Conservation (phyloP, 2,888 invertebrate genomes). For the Belgica antarctica region DNA sequence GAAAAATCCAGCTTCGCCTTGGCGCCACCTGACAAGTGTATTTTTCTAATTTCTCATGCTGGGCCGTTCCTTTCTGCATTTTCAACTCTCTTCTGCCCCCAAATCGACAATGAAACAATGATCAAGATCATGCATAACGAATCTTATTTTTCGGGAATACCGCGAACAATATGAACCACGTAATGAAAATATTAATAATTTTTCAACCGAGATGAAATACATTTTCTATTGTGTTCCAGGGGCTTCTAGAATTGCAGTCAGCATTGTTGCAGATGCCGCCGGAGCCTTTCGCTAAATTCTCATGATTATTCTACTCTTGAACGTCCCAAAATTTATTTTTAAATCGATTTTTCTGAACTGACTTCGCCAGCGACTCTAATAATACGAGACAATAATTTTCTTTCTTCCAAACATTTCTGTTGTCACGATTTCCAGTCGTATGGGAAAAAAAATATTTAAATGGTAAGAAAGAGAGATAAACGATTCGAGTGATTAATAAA, state of each 20-base stretch:
- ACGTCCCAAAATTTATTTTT: not conserved
- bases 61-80: constrained; percentile 6
- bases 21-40: constrained; percentile 24
- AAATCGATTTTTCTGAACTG: not conserved
- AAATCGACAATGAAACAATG: not conserved
- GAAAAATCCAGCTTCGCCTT: not conserved
- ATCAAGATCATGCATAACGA: constrained; percentile 16
- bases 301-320: not conserved
- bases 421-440: not conserved
- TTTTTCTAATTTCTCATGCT: constrained; percentile 16
- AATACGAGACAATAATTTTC: constrained; percentile 1
- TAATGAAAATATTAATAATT: constrained; percentile 28
- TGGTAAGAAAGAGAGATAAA: not conserved
- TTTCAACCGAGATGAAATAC: not conserved
- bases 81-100: not conserved
- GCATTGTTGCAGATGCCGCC: not conserved
- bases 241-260: constrained; percentile 15
- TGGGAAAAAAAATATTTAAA: not conserved
- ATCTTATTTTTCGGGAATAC: not conserved
- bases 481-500: not conserved
- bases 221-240: constrained; percentile 7
- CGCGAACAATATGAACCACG: not conserved
- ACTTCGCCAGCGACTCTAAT: not conserved
- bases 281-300: not conserved
- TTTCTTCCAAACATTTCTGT: too few relatives aligned